Evolutionary conservation across 2,113 vertebrate species (phyloP).

Genomic region (Rissa tridactyla): DNA sequence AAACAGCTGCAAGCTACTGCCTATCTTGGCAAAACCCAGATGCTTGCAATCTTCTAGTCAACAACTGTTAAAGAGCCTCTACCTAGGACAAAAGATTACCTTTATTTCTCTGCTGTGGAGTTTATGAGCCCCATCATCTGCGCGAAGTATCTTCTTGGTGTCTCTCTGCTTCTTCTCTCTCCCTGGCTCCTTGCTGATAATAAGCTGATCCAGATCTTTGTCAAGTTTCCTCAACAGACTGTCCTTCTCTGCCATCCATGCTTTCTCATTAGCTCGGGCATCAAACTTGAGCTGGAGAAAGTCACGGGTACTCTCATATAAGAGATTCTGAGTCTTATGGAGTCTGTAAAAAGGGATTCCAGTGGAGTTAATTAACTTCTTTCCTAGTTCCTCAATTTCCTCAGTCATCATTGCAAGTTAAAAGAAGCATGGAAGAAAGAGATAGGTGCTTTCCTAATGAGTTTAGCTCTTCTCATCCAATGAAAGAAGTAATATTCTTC

Average conservation of each 20-base stretch:
- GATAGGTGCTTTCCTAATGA: not conserved
- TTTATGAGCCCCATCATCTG: conserved; percentile 54
- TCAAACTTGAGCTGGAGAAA: conserved; percentile 89
- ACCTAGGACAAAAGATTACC: conserved; percentile 62
- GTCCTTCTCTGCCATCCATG: conserved; percentile 94
- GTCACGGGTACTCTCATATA: conserved; percentile 91
- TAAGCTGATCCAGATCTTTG: conserved; percentile 56
- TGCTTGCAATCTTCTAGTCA: not conserved
- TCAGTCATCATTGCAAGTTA: not conserved
- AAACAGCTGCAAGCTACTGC: not conserved
- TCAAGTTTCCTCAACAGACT: conserved; percentile 80
- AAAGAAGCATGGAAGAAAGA: not conserved
- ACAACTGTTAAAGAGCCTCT: not conserved
- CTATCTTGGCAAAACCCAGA: not conserved
- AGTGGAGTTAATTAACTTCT: not conserved
- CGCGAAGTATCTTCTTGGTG: conserved; percentile 12
- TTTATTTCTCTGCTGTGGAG: conserved; percentile 79
- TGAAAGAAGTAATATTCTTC: not conserved
- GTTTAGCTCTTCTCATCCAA: not conserved
- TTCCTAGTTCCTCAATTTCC: not conserved
- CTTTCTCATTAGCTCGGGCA: conserved; percentile 83
- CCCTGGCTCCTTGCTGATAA: not conserved
- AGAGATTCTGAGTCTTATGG: conserved; percentile 84
- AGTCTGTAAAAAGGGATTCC: conserved; percentile 73
- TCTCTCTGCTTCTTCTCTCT: not conserved